Evolutionary conservation across 35 echinoderm and acorn worm genomes (phyloP), one percentile per base, ranked within the genome.

Genomic region (Nesometra sesokonis): DNA sequence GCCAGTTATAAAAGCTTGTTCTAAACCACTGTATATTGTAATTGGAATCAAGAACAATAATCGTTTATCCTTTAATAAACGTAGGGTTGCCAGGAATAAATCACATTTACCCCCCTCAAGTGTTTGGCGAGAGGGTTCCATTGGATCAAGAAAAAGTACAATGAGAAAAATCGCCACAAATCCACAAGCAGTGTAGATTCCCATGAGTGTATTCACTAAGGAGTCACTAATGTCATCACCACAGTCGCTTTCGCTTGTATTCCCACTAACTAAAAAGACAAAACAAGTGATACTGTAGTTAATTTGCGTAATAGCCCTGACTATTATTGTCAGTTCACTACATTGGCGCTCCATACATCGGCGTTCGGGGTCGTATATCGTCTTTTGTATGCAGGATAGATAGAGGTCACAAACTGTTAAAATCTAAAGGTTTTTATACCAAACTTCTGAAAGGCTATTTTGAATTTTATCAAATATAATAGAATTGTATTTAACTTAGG

Each of bases 1-100:
- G 29, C 96, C 96, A 8, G 92, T 83, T 29, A 99, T 99, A 82
- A 99, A 99, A 15, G 92, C 96, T 77, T 99, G 96, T 36, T 99
- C 96, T 9, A 99, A 76, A 8, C 96, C 96, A 83, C 96, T 99
- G 82, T 84, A 99, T 27, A 94, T 85, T 15, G 90, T 99, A 0
- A 99, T 33, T 17, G 96, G 96, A n/a, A 99, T 94, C 13, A 99
- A 35, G 0, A 94, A 57, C 13, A 94, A 11, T 46, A 94, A 29
- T 11, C 88, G 47, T 19, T 84, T 33, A 31, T 94, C 90, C 40
- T 77, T 84, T 86, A 99, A 85, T 36, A 99, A 47, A 0, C 80
- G 86, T 13, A 86, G 52, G 17, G 96, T 99, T 8, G 96, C 92
- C 80, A 90, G 17, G 57, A 99, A 90, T 46, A 99, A 82, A 17